phyloP scores from a whole-genome alignment of 1,140 invertebrate genomes.

The Ridgeia piscesae region DNA sequence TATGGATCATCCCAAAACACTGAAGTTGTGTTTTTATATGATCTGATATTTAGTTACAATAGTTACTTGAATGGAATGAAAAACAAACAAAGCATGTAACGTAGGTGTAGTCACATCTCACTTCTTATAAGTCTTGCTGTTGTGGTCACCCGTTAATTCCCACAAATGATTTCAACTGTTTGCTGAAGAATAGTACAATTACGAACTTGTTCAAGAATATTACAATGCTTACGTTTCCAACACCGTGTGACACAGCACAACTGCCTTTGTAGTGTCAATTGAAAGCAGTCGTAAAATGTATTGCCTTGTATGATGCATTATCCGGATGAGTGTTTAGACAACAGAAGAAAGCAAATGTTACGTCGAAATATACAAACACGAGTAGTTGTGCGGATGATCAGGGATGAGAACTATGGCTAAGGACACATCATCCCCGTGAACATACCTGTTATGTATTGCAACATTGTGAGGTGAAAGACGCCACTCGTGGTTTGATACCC shows the following conservation, averaged over 20 bases:
- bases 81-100: background rate
- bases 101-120: background rate
- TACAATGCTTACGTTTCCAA: no score
- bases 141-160: background rate
- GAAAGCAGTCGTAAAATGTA: no score
- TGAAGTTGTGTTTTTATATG: no score
- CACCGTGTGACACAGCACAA: background rate
- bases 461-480: no score
- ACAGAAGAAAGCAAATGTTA: background rate
- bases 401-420: background rate
- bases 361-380: background rate
- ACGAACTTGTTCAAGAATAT: background rate
- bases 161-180: background rate
- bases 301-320: no score
- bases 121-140: background rate
- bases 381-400: background rate
- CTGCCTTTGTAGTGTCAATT: background rate
- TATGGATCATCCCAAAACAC: no score
- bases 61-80: background rate
- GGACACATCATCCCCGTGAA: background rate
- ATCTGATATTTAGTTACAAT: background rate
- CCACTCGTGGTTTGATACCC: no score
- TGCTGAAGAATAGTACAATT: background rate
- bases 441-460: background rate
- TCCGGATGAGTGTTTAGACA: background rate